Base-by-base conservation (phyloP, 2,888 invertebrate genomes). In the Gasteruption jaculator region DNA sequence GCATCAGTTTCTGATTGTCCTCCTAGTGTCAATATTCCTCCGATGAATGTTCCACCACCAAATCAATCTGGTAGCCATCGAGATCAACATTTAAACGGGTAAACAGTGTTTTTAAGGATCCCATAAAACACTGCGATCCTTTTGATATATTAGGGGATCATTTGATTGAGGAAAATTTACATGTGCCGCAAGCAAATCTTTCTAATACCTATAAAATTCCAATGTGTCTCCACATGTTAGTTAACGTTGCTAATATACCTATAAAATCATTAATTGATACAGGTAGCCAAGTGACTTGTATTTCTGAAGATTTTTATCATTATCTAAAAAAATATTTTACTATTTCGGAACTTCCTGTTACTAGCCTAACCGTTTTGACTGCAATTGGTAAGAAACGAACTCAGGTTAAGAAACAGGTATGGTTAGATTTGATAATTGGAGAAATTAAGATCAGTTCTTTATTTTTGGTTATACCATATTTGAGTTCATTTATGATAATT, bases 271-370 rank as follows among this genome's bases (percentile, higher is more conserved):
- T 50, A 8, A 20, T 52, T 2, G 49, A 52, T 21, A 45, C 49
- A 0, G 51, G 49, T 8, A 53, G 53, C 15, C 49, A 53, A 20
- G 38, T 50, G 3, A 50, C 49, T 0, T 49, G 52, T 14, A 18
- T 38, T 14, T 15, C 15, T 11, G 38, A 38, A 24, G 8, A 10
- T 5, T 38, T 38, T 24, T 38, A 38, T 32, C 15, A 25, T 14
- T 38, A 38, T 25, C 20, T 38, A 15, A 11, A 18, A 2, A 31
- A 14, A 24, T 32, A 38, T 32, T 25, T 32, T 14, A 5, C 18
- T 3, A 14, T 38, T 2, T 12, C 32, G 4, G 38, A 31, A 25
- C 29, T 32, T 18, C 38, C 38, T 16, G 31, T 38, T 8, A 38
- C 30, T 2, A 32, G 26, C 20, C 2, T 38, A 4, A 31, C 8